These are phyloP conservation scores for Halictus ligatus DNA, from an alignment of 2,888 invertebrate species.

Conservation along the genomic window DNA sequence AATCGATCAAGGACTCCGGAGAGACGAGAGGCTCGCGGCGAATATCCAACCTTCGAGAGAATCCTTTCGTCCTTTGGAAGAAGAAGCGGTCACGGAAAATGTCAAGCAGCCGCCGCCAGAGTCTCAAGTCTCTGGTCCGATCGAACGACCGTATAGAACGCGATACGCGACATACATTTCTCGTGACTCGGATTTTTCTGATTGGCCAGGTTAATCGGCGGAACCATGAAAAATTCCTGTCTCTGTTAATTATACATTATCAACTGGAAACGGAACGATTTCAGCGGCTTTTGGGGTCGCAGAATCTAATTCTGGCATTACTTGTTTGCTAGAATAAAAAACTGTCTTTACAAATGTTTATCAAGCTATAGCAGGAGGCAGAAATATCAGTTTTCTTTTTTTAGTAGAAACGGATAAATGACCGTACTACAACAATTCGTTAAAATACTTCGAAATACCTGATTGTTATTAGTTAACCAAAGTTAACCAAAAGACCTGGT, in stretches of 20 bases:
- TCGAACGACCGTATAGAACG: background rate
- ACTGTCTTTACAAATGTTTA: too few relatives aligned
- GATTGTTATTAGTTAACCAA: background rate
- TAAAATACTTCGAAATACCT: too few relatives aligned
- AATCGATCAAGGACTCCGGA: conserved; percentile 73
- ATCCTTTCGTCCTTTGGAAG: conserved; percentile 31
- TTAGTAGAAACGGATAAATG: too few relatives aligned
- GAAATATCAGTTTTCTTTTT: background rate
- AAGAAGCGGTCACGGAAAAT: conserved; percentile 32
- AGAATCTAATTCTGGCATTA: too few relatives aligned
- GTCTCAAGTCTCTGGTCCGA: background rate
- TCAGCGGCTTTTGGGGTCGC: too few relatives aligned
- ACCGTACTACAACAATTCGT: too few relatives aligned
- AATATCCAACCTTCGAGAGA: conserved; percentile 63
- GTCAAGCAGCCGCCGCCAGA: conserved; percentile 28
- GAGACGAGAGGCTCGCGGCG: conserved; percentile 64
- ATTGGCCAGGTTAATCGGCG: background rate
- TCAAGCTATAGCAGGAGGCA: background rate
- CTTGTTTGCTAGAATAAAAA: too few relatives aligned
- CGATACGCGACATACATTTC: background rate
- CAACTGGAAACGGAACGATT: too few relatives aligned
- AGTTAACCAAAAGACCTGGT: too few relatives aligned
- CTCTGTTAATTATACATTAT: background rate
- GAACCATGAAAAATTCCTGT: background rate
- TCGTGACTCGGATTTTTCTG: background rate